Percentiles rank a stretch among this genome's conserved stretches.
These are phyloP conservation scores for Caenorhabditis brenneri DNA, from an alignment of 1,140 invertebrate species.

Conservation along the genomic window DNA sequence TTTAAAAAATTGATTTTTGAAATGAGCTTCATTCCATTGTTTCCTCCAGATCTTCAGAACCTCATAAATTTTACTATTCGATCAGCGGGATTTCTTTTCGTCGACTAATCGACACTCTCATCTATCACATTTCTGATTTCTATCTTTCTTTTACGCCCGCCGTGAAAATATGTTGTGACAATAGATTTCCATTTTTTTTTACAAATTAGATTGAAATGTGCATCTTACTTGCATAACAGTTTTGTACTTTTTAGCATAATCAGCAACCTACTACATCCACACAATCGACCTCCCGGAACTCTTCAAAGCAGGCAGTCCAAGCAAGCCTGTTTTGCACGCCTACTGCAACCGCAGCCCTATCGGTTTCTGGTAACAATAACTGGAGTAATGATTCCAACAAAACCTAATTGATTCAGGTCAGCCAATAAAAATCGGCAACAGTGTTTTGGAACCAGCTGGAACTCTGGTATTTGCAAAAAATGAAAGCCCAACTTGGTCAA, in stretches of 20 bases:
- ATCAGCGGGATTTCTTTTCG: too few relatives aligned
- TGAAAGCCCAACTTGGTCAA: not conserved
- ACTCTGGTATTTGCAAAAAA: not conserved
- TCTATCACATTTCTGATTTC: not conserved
- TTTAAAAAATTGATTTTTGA: too few relatives aligned
- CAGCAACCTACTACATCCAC: not conserved
- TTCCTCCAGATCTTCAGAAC: too few relatives aligned
- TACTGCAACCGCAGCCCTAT: not conserved
- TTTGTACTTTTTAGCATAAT: not conserved
- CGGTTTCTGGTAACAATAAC: not conserved
- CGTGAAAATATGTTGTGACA: too few relatives aligned
- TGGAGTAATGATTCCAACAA: not conserved
- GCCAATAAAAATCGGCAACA: not conserved
- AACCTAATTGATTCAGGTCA: not conserved
- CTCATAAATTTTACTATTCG: too few relatives aligned
- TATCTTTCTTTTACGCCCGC: not conserved
- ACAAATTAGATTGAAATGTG: too few relatives aligned
- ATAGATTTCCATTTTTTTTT: too few relatives aligned
- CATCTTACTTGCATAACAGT: not conserved
- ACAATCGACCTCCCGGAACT: not conserved
- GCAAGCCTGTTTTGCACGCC: not conserved
- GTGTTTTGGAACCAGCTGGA: not conserved
- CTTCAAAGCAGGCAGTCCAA: not conserved
- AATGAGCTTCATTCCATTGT: too few relatives aligned
- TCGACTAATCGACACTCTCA: not conserved